These are phyloP conservation scores for Volucella inflata DNA, from an alignment of 2,888 invertebrate genomes.

Conservation along the genomic window DNA sequence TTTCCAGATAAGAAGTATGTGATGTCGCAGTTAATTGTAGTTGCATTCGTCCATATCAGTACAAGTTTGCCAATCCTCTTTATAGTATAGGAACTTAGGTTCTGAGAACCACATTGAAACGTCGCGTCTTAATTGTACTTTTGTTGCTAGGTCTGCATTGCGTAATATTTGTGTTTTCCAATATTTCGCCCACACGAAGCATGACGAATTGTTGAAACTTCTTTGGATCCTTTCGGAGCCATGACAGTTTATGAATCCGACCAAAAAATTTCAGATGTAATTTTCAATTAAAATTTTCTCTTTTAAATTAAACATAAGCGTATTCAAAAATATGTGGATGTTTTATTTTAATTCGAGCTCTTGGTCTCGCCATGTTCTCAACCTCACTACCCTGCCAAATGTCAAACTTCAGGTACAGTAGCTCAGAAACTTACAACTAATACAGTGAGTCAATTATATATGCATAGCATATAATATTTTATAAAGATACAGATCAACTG, in stretches of 20 bases:
- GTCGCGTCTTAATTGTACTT: background rate
- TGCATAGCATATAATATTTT: too few species aligned
- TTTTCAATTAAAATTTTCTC: too few species aligned
- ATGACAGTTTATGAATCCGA: constrained; percentile 76
- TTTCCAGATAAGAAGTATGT: background rate
- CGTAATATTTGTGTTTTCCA: constrained; percentile 9
- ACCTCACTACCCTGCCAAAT: too few species aligned
- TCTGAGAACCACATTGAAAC: constrained; percentile 8
- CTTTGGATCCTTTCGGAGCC: constrained; percentile 75
- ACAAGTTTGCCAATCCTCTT: constrained; percentile 1
- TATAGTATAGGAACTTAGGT: constrained; percentile 26
- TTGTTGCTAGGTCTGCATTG: constrained; percentile 40
- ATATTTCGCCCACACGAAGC: constrained; percentile 72
- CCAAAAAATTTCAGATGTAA: constrained; percentile 66
- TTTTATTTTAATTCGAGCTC: too few species aligned
- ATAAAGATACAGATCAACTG: too few species aligned
- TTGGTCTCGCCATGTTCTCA: too few species aligned
- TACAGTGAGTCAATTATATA: too few species aligned
- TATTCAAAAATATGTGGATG: too few species aligned
- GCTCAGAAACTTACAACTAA: too few species aligned
- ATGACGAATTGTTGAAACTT: constrained; percentile 75
- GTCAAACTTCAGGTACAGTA: too few species aligned
- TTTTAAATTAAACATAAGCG: too few species aligned
- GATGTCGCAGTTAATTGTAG: constrained; percentile 5
- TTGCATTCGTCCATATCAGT: constrained; percentile 12